Percentiles rank a stretch among this genome's conserved stretches.
Evolutionary conservation across 1,140 invertebrate species (phyloP).

Genomic region (Drosophila rhopaloa): DNA sequence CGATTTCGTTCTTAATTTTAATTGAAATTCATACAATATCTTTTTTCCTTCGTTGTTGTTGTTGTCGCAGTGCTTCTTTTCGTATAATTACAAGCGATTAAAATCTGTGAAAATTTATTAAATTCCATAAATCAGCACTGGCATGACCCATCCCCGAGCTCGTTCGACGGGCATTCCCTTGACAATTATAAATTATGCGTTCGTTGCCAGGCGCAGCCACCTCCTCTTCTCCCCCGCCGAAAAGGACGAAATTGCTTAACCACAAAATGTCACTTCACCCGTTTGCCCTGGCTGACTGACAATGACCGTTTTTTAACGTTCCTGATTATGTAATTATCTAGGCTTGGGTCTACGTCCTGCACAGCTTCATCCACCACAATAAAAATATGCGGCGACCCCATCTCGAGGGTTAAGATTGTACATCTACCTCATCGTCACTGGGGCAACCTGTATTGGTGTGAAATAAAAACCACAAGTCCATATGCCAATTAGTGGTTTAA

Average conservation of each 20-base stretch:
- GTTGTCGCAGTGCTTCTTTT: conserved; percentile 8
- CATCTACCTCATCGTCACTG: conserved; percentile 3
- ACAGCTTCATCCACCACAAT: conserved; percentile 25
- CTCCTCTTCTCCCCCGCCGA: neutral
- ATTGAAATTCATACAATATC: conserved; percentile 61
- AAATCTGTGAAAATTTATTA: conserved; percentile 81
- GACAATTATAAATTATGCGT: conserved; percentile 82
- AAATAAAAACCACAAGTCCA: conserved; percentile 48
- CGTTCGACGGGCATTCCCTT: conserved; percentile 56
- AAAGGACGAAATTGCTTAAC: conserved; percentile 70
- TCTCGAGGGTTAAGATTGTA: conserved; percentile 9
- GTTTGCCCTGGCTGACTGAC: conserved; percentile 16
- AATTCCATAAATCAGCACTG: conserved; percentile 78
- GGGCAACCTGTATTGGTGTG: conserved; percentile 54
- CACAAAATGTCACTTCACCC: conserved; percentile 72
- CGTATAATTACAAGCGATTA: conserved; percentile 78
- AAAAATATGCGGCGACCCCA: conserved; percentile 10
- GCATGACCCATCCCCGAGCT: neutral
- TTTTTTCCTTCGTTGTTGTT: conserved; percentile 5
- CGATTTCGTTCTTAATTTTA: conserved; percentile 71
- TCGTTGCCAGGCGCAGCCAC: conserved; percentile 47
- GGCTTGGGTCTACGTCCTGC: conserved; percentile 17
- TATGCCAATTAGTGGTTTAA: conserved; percentile 61
- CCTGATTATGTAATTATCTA: conserved; percentile 43
- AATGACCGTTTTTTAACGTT: conserved; percentile 40